Percentiles rank a stretch among this genome's conserved stretches.
Evolutionary conservation across 2,888 invertebrate species (phyloP).

Genomic region (Stenolophus ochropezus): DNA sequence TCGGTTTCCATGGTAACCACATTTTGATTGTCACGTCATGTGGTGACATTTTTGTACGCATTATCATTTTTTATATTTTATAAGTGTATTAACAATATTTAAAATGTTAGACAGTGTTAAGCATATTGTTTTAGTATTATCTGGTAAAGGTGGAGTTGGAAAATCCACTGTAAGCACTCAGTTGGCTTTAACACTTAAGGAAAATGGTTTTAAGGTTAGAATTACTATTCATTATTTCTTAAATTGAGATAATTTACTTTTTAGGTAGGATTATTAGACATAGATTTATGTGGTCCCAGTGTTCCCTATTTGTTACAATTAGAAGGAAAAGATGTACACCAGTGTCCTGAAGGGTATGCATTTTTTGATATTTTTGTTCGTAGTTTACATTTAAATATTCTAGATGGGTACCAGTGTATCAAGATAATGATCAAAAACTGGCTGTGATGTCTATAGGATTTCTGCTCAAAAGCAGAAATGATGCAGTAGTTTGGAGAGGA

Average conservation of each 20-base stretch:
- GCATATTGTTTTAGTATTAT: constrained; percentile 92
- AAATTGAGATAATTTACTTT: constrained; percentile 65
- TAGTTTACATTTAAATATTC: not conserved
- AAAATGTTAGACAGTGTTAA: constrained; percentile 87
- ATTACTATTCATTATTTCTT: not conserved
- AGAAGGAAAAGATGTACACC: constrained; percentile 90
- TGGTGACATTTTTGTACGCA: constrained; percentile 1
- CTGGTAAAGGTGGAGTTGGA: constrained; percentile 99
- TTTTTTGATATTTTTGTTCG: constrained; percentile 17
- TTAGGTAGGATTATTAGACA: constrained; percentile 93
- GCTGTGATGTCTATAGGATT: constrained; percentile 98
- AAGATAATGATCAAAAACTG: constrained; percentile 85
- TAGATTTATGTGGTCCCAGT: constrained; percentile 97
- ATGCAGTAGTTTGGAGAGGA: constrained; percentile 96
- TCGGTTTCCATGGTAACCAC: constrained; percentile 34
- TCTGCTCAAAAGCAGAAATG: constrained; percentile 86
- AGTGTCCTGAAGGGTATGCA: constrained; percentile 86
- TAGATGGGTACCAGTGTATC: constrained; percentile 94
- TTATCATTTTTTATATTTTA: not conserved
- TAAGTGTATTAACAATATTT: constrained; percentile 5
- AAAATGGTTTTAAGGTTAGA: constrained; percentile 86
- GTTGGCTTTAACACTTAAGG: constrained; percentile 88
- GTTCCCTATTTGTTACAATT: constrained; percentile 91
- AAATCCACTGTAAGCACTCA: constrained; percentile 98
- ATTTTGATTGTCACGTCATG: not conserved